Percentiles rank a stretch among this genome's conserved stretches.
phyloP scores from a whole-genome alignment of 2,888 invertebrate species.

The Dendrolimus houi region DNA sequence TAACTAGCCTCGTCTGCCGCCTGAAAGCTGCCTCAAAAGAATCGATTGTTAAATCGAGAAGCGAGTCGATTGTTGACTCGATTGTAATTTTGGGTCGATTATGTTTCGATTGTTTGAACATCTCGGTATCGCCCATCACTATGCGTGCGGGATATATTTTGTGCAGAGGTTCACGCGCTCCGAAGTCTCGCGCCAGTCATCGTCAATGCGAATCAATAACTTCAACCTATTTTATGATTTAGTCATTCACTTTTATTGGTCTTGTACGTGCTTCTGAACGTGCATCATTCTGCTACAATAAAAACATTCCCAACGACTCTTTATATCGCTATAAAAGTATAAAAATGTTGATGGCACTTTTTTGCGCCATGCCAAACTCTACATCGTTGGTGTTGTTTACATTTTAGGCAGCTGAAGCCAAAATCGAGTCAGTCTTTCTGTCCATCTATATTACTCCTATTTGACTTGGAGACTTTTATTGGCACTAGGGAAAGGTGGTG shows the following conservation, averaged over 20 bases:
- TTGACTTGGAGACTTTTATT: too few species aligned
- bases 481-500: too few species aligned
- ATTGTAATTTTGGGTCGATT: too few species aligned
- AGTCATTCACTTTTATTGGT: conserved; percentile 65
- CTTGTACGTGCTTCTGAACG: conserved; percentile 54
- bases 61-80: too few species aligned
- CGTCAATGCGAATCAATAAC: conserved; percentile 69
- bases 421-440: too few species aligned
- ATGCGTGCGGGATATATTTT: too few species aligned
- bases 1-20: too few species aligned
- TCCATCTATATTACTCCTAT: too few species aligned
- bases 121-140: too few species aligned
- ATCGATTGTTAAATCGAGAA: too few species aligned
- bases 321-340: conserved; percentile 48
- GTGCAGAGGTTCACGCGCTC: not conserved
- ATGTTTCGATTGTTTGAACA: too few species aligned
- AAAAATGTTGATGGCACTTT: conserved; percentile 30
- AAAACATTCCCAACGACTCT: conserved; percentile 52
- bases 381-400: not conserved
- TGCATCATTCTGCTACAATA: conserved; percentile 61
- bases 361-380: not conserved
- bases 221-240: conserved; percentile 71
- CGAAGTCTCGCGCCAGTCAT: conserved; percentile 25
- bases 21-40: too few species aligned
- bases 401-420: not conserved